Base-by-base conservation (phyloP, 2,888 invertebrate species). In the Acanthosoma haemorrhoidale region DNA sequence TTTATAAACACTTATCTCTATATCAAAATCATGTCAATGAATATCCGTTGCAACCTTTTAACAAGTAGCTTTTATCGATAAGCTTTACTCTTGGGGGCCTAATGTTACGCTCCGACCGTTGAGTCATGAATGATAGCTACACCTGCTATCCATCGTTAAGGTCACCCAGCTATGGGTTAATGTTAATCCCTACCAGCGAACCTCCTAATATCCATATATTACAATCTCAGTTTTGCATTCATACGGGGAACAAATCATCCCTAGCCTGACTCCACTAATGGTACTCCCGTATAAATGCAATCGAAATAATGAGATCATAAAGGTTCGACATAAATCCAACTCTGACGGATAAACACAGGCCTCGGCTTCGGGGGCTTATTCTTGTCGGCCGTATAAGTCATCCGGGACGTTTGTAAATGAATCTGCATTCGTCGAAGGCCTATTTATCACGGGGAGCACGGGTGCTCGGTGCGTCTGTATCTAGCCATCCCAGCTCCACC, bases 271-370 rank as follows among this genome's bases (percentile, higher is more conserved):
- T n/a, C 13, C 6, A n/a, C 51, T 51, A 51, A 51, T 25, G 51
- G 25, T n/a, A 2, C 51, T 51, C 3, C 25, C 51, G 29, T 21
- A 51, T 51, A 51, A 51, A 51, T 8, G 51, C 51, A 25, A 25
- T 51, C 29, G 51, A 51, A 51, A 51, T 51, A 51, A 51, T 51
- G 51, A 51, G 51, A 51, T 51, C 51, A 51, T 51, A 51, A 51
- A 51, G 51, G 51, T 51, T 51, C 51, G 5, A 51, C 51, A 51
- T 51, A 51, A 51, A 51, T 51, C 51, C 51, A 51, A 5, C 25
- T 5, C 5, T 13, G 51, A 29, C n/a, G 25, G 51, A 51, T 51
- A 51, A 51, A 51, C 51, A 51, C 51, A 51, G 51, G 29, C 51
- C n/a, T 25, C 51, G 51, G n/a, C 25, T 51, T 51, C 51, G 29